Percentiles rank a stretch among this genome's conserved stretches.
Conservation (phyloP, 2,113 vertebrate species). For the Centropus bengalensis region DNA sequence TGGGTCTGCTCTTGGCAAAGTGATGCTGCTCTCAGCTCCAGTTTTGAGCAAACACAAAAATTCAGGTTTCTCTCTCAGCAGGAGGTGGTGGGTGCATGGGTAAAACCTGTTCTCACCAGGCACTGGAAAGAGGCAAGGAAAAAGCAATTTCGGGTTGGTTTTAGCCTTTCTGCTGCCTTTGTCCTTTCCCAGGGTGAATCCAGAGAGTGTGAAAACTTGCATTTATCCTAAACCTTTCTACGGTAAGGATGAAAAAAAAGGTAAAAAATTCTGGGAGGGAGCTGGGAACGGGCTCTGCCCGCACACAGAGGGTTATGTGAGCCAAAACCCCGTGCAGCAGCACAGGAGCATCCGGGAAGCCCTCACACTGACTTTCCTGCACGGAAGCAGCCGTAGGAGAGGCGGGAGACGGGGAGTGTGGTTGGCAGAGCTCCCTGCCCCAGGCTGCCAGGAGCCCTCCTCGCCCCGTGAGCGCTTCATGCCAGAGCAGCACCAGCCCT, state of each 20-base stretch:
- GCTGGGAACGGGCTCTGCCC: not conserved
- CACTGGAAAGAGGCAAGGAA: not conserved
- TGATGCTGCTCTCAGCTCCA: not conserved
- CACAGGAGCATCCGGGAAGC: not conserved
- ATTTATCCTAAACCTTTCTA: not conserved
- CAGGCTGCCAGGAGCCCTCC: not conserved
- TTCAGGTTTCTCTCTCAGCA: not conserved
- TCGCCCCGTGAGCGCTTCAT: rapidly evolving
- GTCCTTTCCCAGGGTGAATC: not conserved
- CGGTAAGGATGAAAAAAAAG: not conserved
- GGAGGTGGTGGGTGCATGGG: not conserved
- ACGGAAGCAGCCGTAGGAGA: rapidly evolving
- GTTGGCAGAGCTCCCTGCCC: not conserved
- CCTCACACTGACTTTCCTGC: not conserved
- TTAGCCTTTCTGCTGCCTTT: not conserved
- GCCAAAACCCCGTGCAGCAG: not conserved
- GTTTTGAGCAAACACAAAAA: not conserved
- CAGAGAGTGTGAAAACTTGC: rapidly evolving
- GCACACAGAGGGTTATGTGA: not conserved
- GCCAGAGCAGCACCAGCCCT: not conserved
- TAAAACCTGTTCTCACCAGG: not conserved
- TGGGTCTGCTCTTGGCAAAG: not conserved
- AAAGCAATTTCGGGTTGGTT: not conserved
- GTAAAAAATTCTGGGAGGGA: not conserved
- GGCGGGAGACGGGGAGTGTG: rapidly evolving